Evolutionary conservation across 2,797 vertebrate genomes (phyloP).

Genomic region (Sciurus carolinensis): DNA sequence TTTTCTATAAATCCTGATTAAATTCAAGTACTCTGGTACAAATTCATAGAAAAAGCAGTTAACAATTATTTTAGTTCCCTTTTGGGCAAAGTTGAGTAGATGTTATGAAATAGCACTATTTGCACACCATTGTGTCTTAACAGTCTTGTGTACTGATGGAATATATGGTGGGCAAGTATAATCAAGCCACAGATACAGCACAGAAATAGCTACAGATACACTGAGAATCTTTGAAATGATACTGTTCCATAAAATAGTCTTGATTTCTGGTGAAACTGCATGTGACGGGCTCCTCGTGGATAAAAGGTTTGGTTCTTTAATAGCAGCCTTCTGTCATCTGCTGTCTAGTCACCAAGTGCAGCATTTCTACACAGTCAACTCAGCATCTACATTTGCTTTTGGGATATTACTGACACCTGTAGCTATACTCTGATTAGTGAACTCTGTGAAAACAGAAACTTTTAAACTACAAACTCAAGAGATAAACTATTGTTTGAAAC

Average conservation of each 20-base stretch:
- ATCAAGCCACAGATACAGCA: neutral
- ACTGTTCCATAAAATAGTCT: neutral
- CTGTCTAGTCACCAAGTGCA: neutral
- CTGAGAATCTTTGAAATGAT: neutral
- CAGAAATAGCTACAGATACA: too few relatives aligned
- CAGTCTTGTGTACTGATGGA: neutral
- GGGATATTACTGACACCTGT: neutral
- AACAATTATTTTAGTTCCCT: neutral
- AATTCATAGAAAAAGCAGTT: slow-evolving; percentile 11
- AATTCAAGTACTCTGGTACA: neutral
- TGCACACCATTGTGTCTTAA: slow-evolving; percentile 12
- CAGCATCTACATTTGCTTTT: neutral
- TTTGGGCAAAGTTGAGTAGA: neutral
- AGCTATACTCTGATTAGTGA: neutral
- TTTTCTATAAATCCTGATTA: slow-evolving; percentile 3
- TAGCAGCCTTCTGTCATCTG: neutral
- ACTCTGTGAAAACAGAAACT: neutral
- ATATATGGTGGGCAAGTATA: neutral
- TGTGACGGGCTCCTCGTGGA: neutral
- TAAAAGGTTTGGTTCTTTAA: neutral
- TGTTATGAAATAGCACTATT: neutral
- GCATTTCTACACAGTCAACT: neutral
- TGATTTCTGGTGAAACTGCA: neutral
- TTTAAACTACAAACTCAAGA: neutral
- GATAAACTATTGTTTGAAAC: too few relatives aligned